Conservation (phyloP, 2,113 vertebrate species). For the Mastomys coucha region DNA sequence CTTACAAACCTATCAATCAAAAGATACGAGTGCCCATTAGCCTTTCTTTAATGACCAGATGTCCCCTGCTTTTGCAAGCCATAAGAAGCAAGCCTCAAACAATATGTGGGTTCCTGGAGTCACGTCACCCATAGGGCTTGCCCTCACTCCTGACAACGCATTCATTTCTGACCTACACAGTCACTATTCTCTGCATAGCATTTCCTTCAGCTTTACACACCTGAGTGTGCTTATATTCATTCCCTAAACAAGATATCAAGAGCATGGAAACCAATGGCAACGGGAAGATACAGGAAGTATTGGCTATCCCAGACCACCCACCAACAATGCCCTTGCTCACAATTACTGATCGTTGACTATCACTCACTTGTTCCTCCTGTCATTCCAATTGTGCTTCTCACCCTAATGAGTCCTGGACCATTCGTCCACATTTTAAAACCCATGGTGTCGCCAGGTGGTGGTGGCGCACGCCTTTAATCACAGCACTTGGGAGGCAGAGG, state of each 20-base stretch:
- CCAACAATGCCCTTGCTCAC: rapidly evolving
- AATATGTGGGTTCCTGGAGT: background rate
- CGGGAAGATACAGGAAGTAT: background rate
- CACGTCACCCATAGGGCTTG: background rate
- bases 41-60: background rate
- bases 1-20: background rate
- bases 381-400: background rate
- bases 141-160: background rate
- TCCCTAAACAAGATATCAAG: background rate
- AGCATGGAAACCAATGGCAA: background rate
- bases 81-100: background rate
- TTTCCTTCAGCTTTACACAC: background rate
- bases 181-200: background rate
- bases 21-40: background rate
- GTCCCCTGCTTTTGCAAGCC: background rate
- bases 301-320: rapidly evolving
- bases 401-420: background rate
- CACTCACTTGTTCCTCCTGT: rapidly evolving
- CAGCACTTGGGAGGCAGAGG: too few relatives aligned
- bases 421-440: background rate
- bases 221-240: background rate
- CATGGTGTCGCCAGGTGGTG: too few relatives aligned
- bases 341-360: background rate
- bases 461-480: too few relatives aligned
- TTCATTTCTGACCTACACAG: background rate